A percentile compares a stretch with the other conserved stretches of the same genome.
phyloP scores from a whole-genome alignment of 2,888 invertebrate species.

The Lithophane socia region DNA sequence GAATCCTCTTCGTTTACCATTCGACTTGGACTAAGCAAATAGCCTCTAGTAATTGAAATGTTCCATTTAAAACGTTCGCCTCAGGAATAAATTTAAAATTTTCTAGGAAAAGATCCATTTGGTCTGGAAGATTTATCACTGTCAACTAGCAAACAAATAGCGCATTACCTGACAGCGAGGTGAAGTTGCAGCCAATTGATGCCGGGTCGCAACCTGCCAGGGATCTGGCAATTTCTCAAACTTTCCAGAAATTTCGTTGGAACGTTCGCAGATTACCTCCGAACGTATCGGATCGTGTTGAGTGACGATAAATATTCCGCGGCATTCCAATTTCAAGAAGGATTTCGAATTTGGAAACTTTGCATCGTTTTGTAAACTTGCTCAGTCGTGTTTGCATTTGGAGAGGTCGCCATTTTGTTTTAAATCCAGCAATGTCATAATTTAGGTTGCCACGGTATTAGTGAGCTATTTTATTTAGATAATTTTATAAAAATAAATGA shows the following conservation, averaged over 20 bases:
- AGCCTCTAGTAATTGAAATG: conserved; percentile 50
- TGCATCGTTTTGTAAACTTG: conserved; percentile 43
- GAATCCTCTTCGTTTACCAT: conserved; percentile 25
- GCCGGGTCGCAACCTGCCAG: conserved; percentile 32
- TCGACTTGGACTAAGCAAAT: conserved; percentile 32
- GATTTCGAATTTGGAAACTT: conserved; percentile 51
- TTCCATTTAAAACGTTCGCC: conserved; percentile 48
- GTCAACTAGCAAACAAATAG: conserved; percentile 54
- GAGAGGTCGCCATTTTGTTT: conserved; percentile 9
- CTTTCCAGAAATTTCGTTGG: conserved; percentile 33
- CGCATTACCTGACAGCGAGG: conserved; percentile 51
- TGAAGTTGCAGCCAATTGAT: conserved; percentile 55
- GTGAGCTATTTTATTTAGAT: not conserved
- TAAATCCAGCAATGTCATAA: not conserved
- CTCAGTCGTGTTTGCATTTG: not conserved
- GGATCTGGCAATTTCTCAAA: conserved; percentile 50
- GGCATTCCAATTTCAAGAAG: conserved; percentile 44
- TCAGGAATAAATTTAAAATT: conserved; percentile 42
- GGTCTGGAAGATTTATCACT: conserved; percentile 50
- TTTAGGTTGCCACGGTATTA: not conserved
- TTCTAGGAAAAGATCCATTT: conserved; percentile 24
- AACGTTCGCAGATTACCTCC: conserved; percentile 43
- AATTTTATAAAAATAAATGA: not conserved
- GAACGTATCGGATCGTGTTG: conserved; percentile 34
- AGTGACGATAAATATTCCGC: conserved; percentile 41